A percentile compares a stretch with the other conserved stretches of the same genome.
Conservation (phyloP, 2,113 vertebrate species). For the Coregonus clupeaformis region DNA sequence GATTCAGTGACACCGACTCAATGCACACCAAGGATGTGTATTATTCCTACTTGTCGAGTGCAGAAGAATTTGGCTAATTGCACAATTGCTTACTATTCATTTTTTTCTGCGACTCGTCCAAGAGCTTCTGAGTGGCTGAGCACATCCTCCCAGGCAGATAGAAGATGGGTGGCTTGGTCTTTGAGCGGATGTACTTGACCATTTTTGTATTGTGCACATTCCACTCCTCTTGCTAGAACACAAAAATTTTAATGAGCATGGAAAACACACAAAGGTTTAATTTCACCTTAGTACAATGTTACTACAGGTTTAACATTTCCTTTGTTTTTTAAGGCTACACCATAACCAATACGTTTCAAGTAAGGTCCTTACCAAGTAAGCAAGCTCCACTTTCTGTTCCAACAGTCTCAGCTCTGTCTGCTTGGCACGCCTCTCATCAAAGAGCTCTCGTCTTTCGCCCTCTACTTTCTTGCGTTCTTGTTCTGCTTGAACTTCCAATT, state of each 20-base stretch:
- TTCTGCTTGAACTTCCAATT: constrained; percentile 97
- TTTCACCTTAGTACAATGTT: neutral
- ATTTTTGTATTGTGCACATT: constrained; percentile 92
- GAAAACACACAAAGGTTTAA: too few species aligned
- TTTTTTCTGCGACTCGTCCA: constrained; percentile 96
- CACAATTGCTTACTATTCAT: constrained; percentile 82
- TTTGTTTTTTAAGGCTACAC: too few species aligned
- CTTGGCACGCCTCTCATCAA: constrained; percentile 96
- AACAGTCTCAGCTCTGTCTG: constrained; percentile 95
- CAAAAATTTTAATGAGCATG: neutral
- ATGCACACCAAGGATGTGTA: neutral
- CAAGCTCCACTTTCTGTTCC: constrained; percentile 98
- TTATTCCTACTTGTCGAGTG: neutral
- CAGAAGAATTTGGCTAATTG: neutral
- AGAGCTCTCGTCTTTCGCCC: constrained; percentile 90
- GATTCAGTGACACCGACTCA: neutral
- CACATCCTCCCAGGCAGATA: constrained; percentile 94
- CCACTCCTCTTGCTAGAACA: constrained; percentile 95
- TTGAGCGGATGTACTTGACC: constrained; percentile 96
- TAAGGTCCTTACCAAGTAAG: constrained; percentile 86
- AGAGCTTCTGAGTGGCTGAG: constrained; percentile 92
- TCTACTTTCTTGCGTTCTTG: constrained; percentile 94
- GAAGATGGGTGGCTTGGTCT: constrained; percentile 93
- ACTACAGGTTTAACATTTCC: neutral
- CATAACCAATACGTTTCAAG: neutral